Conservation (phyloP, 2,888 invertebrate species). For the Ramazzottius varieornatus region DNA sequence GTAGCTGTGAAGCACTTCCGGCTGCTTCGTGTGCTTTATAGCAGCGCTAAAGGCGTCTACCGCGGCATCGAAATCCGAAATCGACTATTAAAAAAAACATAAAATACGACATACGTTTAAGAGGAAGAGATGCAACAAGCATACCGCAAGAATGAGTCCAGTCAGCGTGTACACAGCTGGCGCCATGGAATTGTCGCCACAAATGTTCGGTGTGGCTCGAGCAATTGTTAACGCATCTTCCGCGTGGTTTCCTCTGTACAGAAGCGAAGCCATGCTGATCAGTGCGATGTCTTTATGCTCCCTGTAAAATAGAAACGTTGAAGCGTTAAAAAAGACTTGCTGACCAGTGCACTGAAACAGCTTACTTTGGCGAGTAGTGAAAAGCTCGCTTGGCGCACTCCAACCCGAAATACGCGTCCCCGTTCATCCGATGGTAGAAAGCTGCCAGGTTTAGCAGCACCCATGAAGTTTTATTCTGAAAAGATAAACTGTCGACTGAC, state of each 20-base stretch:
- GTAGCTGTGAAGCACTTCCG: constrained; percentile 34
- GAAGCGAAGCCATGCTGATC: constrained; percentile 41
- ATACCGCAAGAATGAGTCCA: constrained; percentile 42
- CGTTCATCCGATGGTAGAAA: constrained; percentile 47
- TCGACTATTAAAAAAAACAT: constrained; percentile 5
- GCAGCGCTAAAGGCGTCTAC: constrained; percentile 38
- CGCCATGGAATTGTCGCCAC: constrained; percentile 32
- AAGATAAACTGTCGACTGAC: constrained; percentile 5
- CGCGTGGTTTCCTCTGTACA: constrained; percentile 38
- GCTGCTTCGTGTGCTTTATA: constrained; percentile 34
- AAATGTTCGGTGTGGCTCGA: constrained; percentile 41
- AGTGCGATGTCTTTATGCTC: constrained; percentile 42
- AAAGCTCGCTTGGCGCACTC: constrained; percentile 49
- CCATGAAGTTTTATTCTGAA: constrained; percentile 43
- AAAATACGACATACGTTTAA: constrained; percentile 5
- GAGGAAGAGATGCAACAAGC: background rate
- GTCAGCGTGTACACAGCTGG: constrained; percentile 39
- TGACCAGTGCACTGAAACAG: too few species aligned
- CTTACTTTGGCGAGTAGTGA: constrained; percentile 42
- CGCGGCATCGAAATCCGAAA: constrained; percentile 39
- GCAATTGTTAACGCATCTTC: constrained; percentile 36
- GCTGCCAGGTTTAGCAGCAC: constrained; percentile 49
- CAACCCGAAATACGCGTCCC: constrained; percentile 45
- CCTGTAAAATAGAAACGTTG: constrained; percentile 29
- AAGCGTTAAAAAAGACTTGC: too few species aligned